A percentile compares a stretch with the other conserved stretches of the same genome.
Conservation (phyloP, 2,888 invertebrate genomes). For the Lasius fuliginosus region DNA sequence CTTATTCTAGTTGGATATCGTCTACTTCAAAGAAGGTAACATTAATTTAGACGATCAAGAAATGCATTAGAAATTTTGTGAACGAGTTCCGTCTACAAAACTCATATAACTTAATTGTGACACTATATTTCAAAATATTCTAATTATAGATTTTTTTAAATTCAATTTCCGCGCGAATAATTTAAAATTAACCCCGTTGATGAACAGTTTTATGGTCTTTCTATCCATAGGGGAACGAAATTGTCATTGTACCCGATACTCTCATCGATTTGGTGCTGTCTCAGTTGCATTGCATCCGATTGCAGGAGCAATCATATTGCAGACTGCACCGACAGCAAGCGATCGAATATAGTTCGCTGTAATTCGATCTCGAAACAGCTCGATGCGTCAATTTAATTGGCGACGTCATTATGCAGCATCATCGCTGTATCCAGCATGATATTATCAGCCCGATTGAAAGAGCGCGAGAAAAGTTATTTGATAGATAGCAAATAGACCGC, state of each 20-base stretch:
- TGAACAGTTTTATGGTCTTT: not conserved
- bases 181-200: not conserved
- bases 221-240: not conserved
- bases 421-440: slow-evolving; percentile 12
- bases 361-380: slow-evolving; percentile 30
- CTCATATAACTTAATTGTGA: not conserved
- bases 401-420: slow-evolving; percentile 44
- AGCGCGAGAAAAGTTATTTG: slow-evolving; percentile 40
- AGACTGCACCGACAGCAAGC: slow-evolving; percentile 11
- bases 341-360: slow-evolving; percentile 12
- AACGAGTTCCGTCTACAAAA: too few species aligned
- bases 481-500: slow-evolving; percentile 21
- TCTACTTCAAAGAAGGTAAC: not conserved
- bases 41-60: not conserved
- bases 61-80: not conserved
- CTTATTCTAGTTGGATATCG: not conserved
- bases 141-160: not conserved
- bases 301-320: slow-evolving; percentile 5
- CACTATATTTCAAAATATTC: not conserved
- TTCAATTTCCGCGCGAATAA: not conserved
- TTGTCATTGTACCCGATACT: not conserved
- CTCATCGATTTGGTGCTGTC: not conserved
- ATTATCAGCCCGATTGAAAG: slow-evolving; percentile 56
- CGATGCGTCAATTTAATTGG: slow-evolving; percentile 60
- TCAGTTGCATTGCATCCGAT: slow-evolving; percentile 12